These are phyloP conservation scores for Teleogryllus oceanicus DNA, from an alignment of 2,888 invertebrate genomes.

Conservation along the genomic window DNA sequence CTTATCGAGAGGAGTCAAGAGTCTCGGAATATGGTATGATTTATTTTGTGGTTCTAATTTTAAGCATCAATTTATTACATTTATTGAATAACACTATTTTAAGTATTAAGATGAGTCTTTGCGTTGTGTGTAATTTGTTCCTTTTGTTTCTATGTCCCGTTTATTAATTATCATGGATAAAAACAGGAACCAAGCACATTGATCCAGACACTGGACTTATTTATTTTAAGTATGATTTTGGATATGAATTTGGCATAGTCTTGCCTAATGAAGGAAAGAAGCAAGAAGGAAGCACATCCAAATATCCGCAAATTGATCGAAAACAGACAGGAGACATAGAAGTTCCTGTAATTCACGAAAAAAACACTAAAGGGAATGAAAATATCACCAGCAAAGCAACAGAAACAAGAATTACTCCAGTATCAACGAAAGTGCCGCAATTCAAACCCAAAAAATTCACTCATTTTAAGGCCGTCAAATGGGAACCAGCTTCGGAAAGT, in stretches of 20 bases:
- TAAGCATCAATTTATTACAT: not conserved
- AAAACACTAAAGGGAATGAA: slow-evolving; percentile 45
- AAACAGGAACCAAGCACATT: slow-evolving; percentile 67
- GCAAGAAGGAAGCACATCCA: slow-evolving; percentile 43
- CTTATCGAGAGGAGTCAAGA: slow-evolving; percentile 67
- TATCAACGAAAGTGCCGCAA: slow-evolving; percentile 42
- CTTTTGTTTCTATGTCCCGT: not conserved
- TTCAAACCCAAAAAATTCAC: slow-evolving; percentile 49
- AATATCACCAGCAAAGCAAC: slow-evolving; percentile 34
- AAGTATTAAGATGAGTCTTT: not conserved
- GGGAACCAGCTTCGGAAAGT: slow-evolving; percentile 61
- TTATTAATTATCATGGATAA: not conserved
- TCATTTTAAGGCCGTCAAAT: slow-evolving; percentile 53
- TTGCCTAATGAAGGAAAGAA: slow-evolving; percentile 62
- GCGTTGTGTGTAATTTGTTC: slow-evolving; percentile 25
- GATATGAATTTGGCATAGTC: slow-evolving; percentile 72
- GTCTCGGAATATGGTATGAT: slow-evolving; percentile 67
- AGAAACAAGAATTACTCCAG: slow-evolving; percentile 23
- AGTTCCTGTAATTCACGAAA: slow-evolving; percentile 66
- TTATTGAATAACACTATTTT: not conserved
- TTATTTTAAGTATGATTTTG: slow-evolving; percentile 79
- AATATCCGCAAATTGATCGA: slow-evolving; percentile 45
- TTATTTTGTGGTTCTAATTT: not conserved
- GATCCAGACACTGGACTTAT: slow-evolving; percentile 72
- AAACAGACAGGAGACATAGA: slow-evolving; percentile 58